A percentile compares a stretch with the other conserved stretches of the same genome.
Evolutionary conservation across 2,888 invertebrate species (phyloP).

Genomic region (Allacma fusca): DNA sequence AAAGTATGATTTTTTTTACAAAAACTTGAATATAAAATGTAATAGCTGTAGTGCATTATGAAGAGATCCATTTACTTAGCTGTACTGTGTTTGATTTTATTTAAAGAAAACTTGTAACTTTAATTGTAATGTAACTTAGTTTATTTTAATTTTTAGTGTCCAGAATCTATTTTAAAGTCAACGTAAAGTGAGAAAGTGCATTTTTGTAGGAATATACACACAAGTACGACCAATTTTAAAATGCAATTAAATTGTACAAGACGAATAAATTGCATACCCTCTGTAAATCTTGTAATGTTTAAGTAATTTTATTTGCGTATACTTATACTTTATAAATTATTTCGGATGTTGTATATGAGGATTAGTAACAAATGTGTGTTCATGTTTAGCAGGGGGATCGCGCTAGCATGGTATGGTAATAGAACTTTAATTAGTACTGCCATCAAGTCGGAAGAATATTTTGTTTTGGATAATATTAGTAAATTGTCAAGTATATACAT

Average conservation of each 20-base stretch:
- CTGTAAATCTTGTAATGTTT: not conserved
- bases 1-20: too few relatives aligned
- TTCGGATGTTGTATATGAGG: not conserved
- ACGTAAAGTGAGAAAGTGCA: not conserved
- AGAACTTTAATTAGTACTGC: too few relatives aligned
- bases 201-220: not conserved
- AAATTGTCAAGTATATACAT: too few relatives aligned
- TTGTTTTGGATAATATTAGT: too few relatives aligned
- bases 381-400: not conserved
- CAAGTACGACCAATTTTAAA: conserved; percentile 4
- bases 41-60: too few relatives aligned
- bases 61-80: not conserved
- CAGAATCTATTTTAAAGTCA: not conserved
- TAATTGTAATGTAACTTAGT: not conserved
- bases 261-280: not conserved
- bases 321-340: not conserved
- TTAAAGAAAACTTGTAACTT: not conserved
- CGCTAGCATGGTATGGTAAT: too few relatives aligned
- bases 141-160: not conserved
- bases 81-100: not conserved
- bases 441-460: too few relatives aligned
- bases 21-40: too few relatives aligned
- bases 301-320: too few relatives aligned
- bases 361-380: not conserved
- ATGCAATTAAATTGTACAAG: conserved; percentile 3